Evolutionary conservation across 2,113 vertebrate genomes (phyloP).

Genomic region (Hemiscyllium ocellatum): DNA sequence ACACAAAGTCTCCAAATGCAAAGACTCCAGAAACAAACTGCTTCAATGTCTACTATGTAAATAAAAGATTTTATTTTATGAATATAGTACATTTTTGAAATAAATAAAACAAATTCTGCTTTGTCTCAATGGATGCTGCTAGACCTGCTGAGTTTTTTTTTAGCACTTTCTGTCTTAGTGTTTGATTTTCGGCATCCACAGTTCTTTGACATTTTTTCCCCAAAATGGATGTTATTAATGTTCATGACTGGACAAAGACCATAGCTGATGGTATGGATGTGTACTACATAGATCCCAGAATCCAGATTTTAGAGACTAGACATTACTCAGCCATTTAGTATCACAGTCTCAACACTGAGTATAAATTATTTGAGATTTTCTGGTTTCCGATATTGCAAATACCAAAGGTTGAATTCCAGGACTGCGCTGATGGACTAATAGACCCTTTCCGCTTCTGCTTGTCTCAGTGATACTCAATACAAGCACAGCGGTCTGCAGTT

Average conservation of each 20-base stretch:
- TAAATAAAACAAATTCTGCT: too few relatives aligned
- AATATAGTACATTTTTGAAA: too few relatives aligned
- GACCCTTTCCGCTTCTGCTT: neutral
- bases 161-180: too few relatives aligned
- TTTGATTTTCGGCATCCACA: too few relatives aligned
- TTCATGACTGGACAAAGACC: neutral
- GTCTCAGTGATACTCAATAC: neutral
- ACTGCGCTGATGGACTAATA: neutral
- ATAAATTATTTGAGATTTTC: neutral
- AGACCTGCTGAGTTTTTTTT: too few relatives aligned
- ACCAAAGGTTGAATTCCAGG: neutral
- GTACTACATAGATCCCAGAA: neutral
- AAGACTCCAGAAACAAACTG: too few relatives aligned
- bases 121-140: too few relatives aligned
- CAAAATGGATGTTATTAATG: neutral
- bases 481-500: neutral
- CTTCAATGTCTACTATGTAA: too few relatives aligned
- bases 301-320: neutral
- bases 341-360: neutral
- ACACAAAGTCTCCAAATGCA: too few relatives aligned
- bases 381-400: neutral
- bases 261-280: neutral
- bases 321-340: neutral
- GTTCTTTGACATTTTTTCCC: neutral
- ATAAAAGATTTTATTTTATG: too few relatives aligned